Evolutionary conservation across 2,888 invertebrate species (phyloP).

Genomic region (Ellobium chinense): DNA sequence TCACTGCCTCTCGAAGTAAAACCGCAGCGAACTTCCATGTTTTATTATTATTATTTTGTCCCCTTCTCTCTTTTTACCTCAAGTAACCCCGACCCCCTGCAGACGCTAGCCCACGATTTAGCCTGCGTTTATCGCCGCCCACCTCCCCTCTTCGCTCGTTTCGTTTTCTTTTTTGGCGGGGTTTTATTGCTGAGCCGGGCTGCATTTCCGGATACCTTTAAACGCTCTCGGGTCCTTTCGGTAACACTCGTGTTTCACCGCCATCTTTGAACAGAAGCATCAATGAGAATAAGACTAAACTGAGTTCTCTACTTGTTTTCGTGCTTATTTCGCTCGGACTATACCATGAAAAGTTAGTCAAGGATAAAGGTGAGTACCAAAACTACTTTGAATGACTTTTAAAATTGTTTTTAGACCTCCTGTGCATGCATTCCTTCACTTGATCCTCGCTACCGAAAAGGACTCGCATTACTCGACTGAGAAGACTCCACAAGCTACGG

Average conservation of each 20-base stretch:
- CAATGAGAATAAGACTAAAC: constrained; percentile 37
- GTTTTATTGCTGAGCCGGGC: constrained; percentile 33
- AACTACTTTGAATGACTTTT: constrained; percentile 28
- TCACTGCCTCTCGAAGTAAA: not conserved
- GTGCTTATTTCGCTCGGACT: constrained; percentile 51
- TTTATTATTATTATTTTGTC: not conserved
- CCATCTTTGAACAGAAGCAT: constrained; percentile 52
- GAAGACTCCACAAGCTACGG: constrained; percentile 30
- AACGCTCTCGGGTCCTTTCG: constrained; percentile 44
- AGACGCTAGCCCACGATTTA: not conserved
- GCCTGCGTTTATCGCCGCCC: not conserved
- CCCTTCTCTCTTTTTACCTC: not conserved
- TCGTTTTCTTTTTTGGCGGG: constrained; percentile 38
- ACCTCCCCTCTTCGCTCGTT: not conserved
- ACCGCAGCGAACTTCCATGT: not conserved
- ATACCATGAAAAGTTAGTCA: constrained; percentile 48
- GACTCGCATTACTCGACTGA: not conserved
- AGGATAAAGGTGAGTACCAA: constrained; percentile 43
- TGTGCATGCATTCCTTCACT: constrained; percentile 41
- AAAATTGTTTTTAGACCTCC: not conserved
- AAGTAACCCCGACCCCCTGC: not conserved
- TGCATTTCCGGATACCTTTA: constrained; percentile 47
- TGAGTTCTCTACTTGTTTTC: constrained; percentile 46
- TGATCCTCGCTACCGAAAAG: not conserved
- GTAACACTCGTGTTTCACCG: constrained; percentile 51